Evolutionary conservation across 1,140 invertebrate genomes (phyloP), one percentile per base, ranked within the genome.

Genomic region (Drosophila suzukii): DNA sequence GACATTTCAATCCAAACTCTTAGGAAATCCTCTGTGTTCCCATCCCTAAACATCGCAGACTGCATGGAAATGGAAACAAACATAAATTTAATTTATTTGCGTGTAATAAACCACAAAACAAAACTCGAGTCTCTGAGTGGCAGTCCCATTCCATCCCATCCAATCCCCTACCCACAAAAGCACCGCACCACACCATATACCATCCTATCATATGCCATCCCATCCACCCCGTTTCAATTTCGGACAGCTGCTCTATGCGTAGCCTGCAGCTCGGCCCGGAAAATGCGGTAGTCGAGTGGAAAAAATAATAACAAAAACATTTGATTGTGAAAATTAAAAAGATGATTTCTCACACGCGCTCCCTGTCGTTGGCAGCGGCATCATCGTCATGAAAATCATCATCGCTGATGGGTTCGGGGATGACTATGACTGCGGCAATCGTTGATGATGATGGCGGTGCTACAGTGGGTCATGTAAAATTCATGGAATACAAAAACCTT

Each of bases 21-120:
- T 8, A 17, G n/a, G 4, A 36, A 36, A 38, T 50, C 6, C 0
- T 6, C 5, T 7, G 2, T 12, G n/a, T 4, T 71, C n/a, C 15
- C 67, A 71, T 71, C 63, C 39, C 41, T 49, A 57, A 36, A 10
- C 11, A 4, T 4, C 15, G 49, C 30, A 27, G 10, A 68, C 44
- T 66, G 51, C 51, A 57, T 62, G 63, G 34, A 71, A 86, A 85
- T 78, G 75, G 61, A 78, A 88, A 68, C 72, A 77, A 88, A 81
- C 84, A 89, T 88, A 78, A 84, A 89, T 89, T 62, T 84, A 89
- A 89, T 89, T 89, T 89, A 89, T 89, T 89, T 89, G 84, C 84
- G 84, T 84, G 80, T 81, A 84, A 89, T 89, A 89, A 89, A 89
- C 84, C 84, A 81, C 84, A 89, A 88, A 86, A 76, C 67, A 88